These are phyloP conservation scores for Ictidomys tridecemlineatus DNA, from an alignment of 2,113 vertebrate species.

Conservation along the genomic window DNA sequence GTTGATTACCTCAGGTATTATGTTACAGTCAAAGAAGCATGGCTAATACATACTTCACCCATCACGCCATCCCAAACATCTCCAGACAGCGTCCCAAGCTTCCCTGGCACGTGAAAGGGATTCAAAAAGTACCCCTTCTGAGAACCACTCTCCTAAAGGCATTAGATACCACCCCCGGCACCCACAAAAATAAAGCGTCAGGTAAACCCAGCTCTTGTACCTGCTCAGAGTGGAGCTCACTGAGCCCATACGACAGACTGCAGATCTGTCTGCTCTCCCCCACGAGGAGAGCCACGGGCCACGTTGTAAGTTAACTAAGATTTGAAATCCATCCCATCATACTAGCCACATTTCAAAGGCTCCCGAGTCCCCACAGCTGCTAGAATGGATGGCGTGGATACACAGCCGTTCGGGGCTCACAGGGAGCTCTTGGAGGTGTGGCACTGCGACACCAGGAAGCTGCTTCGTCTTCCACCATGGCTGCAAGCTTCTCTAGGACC, in stretches of 20 bases:
- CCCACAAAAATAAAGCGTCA: background rate
- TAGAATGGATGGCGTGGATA: rapidly evolving
- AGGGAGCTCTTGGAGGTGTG: too few species aligned
- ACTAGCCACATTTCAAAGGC: background rate
- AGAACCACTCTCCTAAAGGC: background rate
- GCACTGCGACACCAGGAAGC: too few species aligned
- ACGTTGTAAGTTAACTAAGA: background rate
- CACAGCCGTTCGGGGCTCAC: rapidly evolving
- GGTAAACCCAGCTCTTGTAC: too few species aligned
- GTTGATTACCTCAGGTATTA: background rate
- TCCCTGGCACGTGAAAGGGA: too few species aligned
- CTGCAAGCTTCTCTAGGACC: too few species aligned
- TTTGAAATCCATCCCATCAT: too few species aligned
- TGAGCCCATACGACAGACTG: too few species aligned
- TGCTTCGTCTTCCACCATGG: too few species aligned
- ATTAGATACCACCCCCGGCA: background rate
- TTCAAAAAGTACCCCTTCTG: rapidly evolving
- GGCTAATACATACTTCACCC: background rate
- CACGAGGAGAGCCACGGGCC: rapidly evolving
- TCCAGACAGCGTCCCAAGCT: background rate
- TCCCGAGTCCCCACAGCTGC: background rate
- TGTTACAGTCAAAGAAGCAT: background rate
- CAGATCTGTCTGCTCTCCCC: too few species aligned
- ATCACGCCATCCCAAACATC: background rate
- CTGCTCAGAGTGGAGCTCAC: too few species aligned